Evolutionary conservation across 2,888 invertebrate species (phyloP).

Genomic region (Crematogaster levior): DNA sequence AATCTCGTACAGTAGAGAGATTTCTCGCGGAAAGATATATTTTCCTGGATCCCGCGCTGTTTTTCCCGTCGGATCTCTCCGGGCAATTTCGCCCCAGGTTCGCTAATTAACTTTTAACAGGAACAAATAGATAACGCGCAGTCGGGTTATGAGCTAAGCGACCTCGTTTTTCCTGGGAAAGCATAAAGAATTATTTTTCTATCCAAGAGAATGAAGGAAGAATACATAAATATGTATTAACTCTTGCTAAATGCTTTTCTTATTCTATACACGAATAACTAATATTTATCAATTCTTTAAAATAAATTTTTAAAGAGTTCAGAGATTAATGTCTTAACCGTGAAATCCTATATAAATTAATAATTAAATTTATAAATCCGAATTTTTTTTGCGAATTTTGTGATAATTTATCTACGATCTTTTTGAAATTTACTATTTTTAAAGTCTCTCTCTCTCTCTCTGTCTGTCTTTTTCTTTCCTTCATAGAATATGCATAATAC

Average conservation of each 20-base stretch:
- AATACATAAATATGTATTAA: not conserved
- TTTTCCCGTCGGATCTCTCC: constrained; percentile 37
- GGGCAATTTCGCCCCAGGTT: constrained; percentile 36
- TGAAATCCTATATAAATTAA: constrained; percentile 1
- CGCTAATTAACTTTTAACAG: constrained; percentile 51
- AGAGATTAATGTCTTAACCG: not conserved
- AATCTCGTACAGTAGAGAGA: constrained; percentile 21
- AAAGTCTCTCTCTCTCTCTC: not conserved
- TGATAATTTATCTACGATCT: too few species aligned
- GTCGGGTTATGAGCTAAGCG: constrained; percentile 37
- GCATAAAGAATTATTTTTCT: constrained; percentile 37
- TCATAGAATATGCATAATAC: not conserved
- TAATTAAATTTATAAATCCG: not conserved
- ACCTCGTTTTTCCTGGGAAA: constrained; percentile 12
- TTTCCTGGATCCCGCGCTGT: constrained; percentile 27
- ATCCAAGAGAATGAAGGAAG: not conserved
- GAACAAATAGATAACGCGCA: constrained; percentile 53
- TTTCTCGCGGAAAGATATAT: constrained; percentile 45
- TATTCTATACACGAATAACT: not conserved
- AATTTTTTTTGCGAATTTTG: not conserved
- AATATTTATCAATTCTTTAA: not conserved
- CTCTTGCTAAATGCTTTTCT: not conserved
- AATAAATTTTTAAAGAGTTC: too few species aligned
- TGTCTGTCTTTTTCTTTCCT: not conserved
- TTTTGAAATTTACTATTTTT: not conserved